A percentile compares a stretch with the other conserved stretches of the same genome.
Evolutionary conservation across 2,888 invertebrate species (phyloP).

Genomic region (Geotrupes spiniger): DNA sequence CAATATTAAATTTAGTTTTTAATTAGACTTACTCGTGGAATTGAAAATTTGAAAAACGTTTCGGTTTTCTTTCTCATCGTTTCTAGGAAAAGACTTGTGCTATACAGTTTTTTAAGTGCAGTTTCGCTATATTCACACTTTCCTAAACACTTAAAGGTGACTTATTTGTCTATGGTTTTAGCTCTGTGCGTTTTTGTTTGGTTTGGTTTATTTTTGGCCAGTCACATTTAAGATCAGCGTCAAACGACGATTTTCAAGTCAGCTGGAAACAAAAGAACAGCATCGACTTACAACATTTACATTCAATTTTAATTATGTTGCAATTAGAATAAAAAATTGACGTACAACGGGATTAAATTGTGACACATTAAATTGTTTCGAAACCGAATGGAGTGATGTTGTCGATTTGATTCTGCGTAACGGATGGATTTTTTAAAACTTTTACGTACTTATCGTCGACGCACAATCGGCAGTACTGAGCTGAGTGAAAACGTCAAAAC

Average conservation of each 20-base stretch:
- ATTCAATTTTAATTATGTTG: too few species aligned
- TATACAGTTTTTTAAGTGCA: constrained; percentile 21
- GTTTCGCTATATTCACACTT: constrained; percentile 19
- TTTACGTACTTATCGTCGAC: constrained; percentile 13
- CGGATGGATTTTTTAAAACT: constrained; percentile 28
- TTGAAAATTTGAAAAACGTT: constrained; percentile 14
- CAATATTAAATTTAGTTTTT: constrained; percentile 28
- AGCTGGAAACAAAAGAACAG: too few species aligned
- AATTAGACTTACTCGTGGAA: constrained; percentile 13
- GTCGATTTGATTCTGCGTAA: constrained; percentile 9
- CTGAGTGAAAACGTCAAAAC: constrained; percentile 37
- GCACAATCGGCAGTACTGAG: constrained; percentile 42
- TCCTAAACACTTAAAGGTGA: constrained; percentile 19
- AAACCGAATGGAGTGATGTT: constrained; percentile 10
- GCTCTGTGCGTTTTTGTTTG: constrained; percentile 42
- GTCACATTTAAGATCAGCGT: too few species aligned
- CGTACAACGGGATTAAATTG: too few species aligned
- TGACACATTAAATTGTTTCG: too few species aligned
- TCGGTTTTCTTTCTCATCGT: constrained; percentile 8
- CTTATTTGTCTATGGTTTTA: constrained; percentile 26
- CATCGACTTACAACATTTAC: too few species aligned
- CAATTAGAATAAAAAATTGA: too few species aligned
- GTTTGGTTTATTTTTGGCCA: constrained; percentile 16
- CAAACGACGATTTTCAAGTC: too few species aligned
- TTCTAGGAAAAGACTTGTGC: constrained; percentile 13